Evolutionary conservation across 2,888 invertebrate species (phyloP).

Genomic region (Cataglyphis albicans): DNA sequence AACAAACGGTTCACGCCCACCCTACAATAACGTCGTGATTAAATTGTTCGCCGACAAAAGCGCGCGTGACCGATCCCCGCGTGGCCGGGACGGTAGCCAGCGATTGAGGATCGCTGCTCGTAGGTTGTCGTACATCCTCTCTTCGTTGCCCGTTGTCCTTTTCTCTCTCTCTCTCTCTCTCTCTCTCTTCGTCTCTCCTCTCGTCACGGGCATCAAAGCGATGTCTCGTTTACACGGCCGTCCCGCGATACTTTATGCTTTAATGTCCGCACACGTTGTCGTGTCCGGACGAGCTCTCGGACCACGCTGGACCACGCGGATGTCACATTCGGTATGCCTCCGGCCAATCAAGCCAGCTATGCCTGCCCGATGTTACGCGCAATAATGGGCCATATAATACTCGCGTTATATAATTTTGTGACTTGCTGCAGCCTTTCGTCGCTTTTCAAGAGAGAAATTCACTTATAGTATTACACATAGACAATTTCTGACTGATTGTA

Average conservation of each 20-base stretch:
- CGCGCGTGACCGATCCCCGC: conserved; percentile 39
- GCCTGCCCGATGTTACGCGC: conserved; percentile 41
- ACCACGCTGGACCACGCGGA: conserved; percentile 59
- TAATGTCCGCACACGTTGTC: conserved; percentile 70
- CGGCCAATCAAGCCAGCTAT: conserved; percentile 59
- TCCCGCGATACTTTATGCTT: conserved; percentile 72
- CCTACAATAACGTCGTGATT: conserved; percentile 80
- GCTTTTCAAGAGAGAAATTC: background rate
- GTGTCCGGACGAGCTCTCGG: conserved; percentile 50
- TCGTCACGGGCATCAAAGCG: conserved; percentile 71
- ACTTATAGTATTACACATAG: background rate
- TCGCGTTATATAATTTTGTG: conserved; percentile 34
- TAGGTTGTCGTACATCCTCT: conserved; percentile 43
- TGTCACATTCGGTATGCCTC: conserved; percentile 62
- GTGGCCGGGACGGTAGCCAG: conserved; percentile 25
- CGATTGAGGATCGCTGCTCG: conserved; percentile 50
- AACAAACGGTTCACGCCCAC: conserved; percentile 84
- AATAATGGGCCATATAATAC: conserved; percentile 21
- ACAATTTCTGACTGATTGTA: background rate
- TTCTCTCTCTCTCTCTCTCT: conserved; percentile 5
- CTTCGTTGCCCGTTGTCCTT: background rate
- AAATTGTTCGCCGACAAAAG: conserved; percentile 74
- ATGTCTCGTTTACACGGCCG: conserved; percentile 71
- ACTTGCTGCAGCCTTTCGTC: background rate
- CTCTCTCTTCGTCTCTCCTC: conserved; percentile 20